These are phyloP conservation scores for Lacanobia wlatinum DNA, from an alignment of 2,888 invertebrate species.

Conservation along the genomic window DNA sequence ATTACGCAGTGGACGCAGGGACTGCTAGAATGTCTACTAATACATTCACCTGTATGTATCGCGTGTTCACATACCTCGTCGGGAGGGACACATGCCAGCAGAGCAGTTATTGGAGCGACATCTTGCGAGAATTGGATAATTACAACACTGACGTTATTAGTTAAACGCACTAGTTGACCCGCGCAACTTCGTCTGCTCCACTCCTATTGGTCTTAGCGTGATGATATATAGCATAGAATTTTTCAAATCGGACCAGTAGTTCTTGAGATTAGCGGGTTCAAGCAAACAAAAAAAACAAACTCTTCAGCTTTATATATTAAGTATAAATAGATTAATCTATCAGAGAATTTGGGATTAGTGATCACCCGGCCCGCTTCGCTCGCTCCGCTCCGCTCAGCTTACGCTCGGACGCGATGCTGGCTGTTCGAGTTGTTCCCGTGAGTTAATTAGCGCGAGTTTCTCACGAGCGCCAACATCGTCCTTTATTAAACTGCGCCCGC, in stretches of 20 bases:
- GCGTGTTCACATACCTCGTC: no score
- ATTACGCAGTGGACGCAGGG: background rate
- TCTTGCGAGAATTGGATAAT: slow-evolving; percentile 15
- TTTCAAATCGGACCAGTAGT: no score
- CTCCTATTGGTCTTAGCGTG: no score
- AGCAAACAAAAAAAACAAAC: no score
- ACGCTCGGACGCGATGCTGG: slow-evolving; percentile 8
- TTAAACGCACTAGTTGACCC: no score
- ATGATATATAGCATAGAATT: no score
- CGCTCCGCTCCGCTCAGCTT: background rate
- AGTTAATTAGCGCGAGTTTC: slow-evolving; percentile 82
- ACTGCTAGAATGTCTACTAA: no score
- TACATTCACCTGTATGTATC: background rate
- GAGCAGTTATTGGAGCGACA: background rate
- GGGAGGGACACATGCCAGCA: background rate
- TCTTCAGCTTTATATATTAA: no score
- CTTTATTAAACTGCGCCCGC: slow-evolving; percentile 74
- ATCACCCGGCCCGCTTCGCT: background rate
- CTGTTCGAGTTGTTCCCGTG: slow-evolving; percentile 68
- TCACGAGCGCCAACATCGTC: slow-evolving; percentile 76
- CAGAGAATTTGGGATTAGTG: background rate
- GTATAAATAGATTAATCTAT: no score
- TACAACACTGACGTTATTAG: background rate
- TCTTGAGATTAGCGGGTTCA: no score
- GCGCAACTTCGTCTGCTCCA: no score